A percentile compares a stretch with the other conserved stretches of the same genome.
phyloP scores from a whole-genome alignment of 2,888 invertebrate species.

The Masnerella sp. region DNA sequence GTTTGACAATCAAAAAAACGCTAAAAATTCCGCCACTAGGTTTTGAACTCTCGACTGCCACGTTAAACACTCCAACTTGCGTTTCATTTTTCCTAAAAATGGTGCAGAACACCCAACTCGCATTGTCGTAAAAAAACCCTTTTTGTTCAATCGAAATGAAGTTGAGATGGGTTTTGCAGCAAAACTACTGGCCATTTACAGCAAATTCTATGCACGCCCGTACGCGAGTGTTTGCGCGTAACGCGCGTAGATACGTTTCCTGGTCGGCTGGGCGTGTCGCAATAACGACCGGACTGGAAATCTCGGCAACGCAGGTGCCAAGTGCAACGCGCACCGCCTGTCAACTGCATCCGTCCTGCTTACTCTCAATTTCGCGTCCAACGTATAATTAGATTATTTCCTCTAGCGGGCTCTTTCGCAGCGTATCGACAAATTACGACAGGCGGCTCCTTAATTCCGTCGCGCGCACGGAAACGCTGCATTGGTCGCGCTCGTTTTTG shows the following conservation, averaged over 20 bases:
- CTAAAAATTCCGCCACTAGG: no score
- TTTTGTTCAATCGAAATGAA: conserved; percentile 23
- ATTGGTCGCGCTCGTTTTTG: conserved; percentile 34
- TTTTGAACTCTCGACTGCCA: no score
- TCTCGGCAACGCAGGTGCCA: conserved; percentile 39
- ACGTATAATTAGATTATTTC: conserved; percentile 65
- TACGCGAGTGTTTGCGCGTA: conserved; percentile 42
- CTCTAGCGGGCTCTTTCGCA: conserved; percentile 58
- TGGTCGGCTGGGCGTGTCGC: conserved; percentile 68
- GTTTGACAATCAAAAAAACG: no score
- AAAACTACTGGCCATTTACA: conserved; percentile 30
- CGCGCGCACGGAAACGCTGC: conserved; percentile 7
- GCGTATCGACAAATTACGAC: conserved; percentile 63
- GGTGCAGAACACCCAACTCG: conserved; percentile 8
- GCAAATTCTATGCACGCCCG: conserved; percentile 43
- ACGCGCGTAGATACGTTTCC: conserved; percentile 65
- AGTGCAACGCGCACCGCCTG: conserved; percentile 37
- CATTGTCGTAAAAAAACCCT: conserved; percentile 2
- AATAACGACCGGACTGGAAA: conserved; percentile 45
- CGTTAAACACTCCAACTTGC: no score
- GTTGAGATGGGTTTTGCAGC: conserved; percentile 33
- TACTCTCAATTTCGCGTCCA: conserved; percentile 34
- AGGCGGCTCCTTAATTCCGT: conserved; percentile 33
- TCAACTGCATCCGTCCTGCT: conserved; percentile 45
- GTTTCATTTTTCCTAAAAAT: no score